phyloP scores from a whole-genome alignment of 2,113 vertebrate species.

The Gallinago paraguaiae region DNA sequence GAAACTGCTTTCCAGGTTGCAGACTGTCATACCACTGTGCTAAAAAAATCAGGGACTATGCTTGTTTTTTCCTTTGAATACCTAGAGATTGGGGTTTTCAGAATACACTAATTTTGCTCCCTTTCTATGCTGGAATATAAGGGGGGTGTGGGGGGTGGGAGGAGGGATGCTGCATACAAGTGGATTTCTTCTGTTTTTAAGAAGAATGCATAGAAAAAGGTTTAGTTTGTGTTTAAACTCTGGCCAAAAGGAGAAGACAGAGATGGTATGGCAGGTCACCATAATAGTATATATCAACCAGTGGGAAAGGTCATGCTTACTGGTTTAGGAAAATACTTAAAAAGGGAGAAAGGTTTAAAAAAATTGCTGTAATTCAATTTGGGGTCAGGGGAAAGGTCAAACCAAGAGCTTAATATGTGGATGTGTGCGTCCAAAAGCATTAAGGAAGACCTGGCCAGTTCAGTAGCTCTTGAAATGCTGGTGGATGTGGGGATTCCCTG shows the following conservation, averaged over 20 bases:
- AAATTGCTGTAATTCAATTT: neutral
- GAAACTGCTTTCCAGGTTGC: neutral
- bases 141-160: rapidly evolving
- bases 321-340: neutral
- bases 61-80: neutral
- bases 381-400: neutral
- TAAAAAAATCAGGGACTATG: neutral
- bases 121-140: neutral
- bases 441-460: neutral
- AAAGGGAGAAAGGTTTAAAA: neutral
- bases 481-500: neutral
- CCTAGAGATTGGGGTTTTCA: neutral
- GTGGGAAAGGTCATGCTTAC: neutral
- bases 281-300: neutral
- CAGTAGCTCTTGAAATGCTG: neutral
- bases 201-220: neutral
- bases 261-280: neutral
- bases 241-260: neutral
- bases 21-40: neutral
- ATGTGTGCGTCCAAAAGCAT: neutral
- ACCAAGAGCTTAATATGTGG: neutral
- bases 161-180: neutral
- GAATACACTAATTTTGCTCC: neutral
- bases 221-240: neutral
- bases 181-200: neutral